These are phyloP conservation scores for Melanotaenia parkinsoni DNA, from an alignment of 2,797 vertebrate species.

Conservation along the genomic window DNA sequence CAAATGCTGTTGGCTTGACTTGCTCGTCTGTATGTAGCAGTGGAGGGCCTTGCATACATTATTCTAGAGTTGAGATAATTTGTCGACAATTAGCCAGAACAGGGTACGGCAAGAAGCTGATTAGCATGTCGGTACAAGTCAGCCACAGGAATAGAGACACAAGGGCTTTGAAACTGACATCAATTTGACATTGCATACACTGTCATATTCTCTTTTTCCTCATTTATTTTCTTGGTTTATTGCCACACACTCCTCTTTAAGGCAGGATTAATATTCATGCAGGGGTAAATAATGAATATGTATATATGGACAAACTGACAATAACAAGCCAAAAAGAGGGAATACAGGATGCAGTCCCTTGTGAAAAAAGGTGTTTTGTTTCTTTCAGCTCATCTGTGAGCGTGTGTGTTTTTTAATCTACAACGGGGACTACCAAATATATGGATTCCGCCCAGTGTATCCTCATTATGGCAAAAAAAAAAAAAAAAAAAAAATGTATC, in stretches of 20 bases:
- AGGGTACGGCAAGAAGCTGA: slow-evolving; percentile 71
- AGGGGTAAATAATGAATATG: slow-evolving; percentile 74
- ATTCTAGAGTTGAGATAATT: slow-evolving; percentile 76
- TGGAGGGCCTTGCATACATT: slow-evolving; percentile 74
- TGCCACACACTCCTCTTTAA: slow-evolving; percentile 56
- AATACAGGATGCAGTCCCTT: slow-evolving; percentile 56
- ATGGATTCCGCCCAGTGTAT: slow-evolving; percentile 26
- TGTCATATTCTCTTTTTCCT: slow-evolving; percentile 61
- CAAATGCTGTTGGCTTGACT: slow-evolving; percentile 55
- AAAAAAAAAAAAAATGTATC: slow-evolving; percentile 6
- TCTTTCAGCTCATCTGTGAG: slow-evolving; percentile 33
- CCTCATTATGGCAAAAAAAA: slow-evolving; percentile 16
- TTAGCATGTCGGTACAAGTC: slow-evolving; percentile 79
- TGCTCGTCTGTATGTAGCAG: slow-evolving; percentile 57
- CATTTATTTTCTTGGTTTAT: slow-evolving; percentile 52
- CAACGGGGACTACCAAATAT: slow-evolving; percentile 24
- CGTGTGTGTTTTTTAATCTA: slow-evolving; percentile 25
- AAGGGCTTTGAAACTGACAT: slow-evolving; percentile 76
- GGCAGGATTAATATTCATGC: slow-evolving; percentile 77
- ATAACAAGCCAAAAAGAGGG: slow-evolving; percentile 66
- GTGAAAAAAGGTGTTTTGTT: slow-evolving; percentile 60
- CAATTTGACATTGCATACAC: slow-evolving; percentile 66
- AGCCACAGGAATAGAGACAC: slow-evolving; percentile 71
- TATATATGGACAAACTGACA: slow-evolving; percentile 65
- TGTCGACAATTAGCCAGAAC: slow-evolving; percentile 80